Evolutionary conservation across 2,888 invertebrate genomes (phyloP), one percentile per base, ranked within the genome.

Genomic region (Lamellibrachia satsuma): DNA sequence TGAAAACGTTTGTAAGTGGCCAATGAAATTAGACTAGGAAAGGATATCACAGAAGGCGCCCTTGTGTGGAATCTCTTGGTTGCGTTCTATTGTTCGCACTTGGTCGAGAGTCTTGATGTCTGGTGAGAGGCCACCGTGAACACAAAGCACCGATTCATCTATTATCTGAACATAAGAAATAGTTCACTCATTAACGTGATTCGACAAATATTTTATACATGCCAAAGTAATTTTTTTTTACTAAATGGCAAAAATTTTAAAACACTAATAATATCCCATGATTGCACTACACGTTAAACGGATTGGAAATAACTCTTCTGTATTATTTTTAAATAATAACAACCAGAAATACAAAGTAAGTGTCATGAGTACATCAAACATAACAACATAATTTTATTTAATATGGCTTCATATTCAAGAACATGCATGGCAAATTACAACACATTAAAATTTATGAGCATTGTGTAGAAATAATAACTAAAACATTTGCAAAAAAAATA

Each of bases 21-120:
- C 75, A 15, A 75, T 15, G 75, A 75, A 75, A n/a, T 22, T 22
- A 22, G 15, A 75, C 75, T 75, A n/a, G 52, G n/a, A 94, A 96
- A 96, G 96, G 96, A 96, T 96, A 96, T 99, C 99, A 97, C 99
- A 96, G 93, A 96, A 96, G 22, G 96, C 96, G 94, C 99, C 99
- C 97, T 99, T 99, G 96, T 99, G 99, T 91, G 99, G 99, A 96
- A 99, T 99, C 97, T 99, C 99, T 97, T 98, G 98, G 97, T 99
- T 99, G 95, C 99, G 97, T 96, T 99, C 98, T 96, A 99, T 98
- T 95, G 98, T 98, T 95, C 99, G 97, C 96, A 99, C 99, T 97
- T 99, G 99, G 97, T 99, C 99, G 95, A 99, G 97, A 93, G 99
- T 99, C 96, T 98, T 98, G 95, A 99, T 98, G 96, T 99, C 98